These are phyloP conservation scores for Luperina nickerlii DNA, from an alignment of 2,888 invertebrate species.

Conservation along the genomic window DNA sequence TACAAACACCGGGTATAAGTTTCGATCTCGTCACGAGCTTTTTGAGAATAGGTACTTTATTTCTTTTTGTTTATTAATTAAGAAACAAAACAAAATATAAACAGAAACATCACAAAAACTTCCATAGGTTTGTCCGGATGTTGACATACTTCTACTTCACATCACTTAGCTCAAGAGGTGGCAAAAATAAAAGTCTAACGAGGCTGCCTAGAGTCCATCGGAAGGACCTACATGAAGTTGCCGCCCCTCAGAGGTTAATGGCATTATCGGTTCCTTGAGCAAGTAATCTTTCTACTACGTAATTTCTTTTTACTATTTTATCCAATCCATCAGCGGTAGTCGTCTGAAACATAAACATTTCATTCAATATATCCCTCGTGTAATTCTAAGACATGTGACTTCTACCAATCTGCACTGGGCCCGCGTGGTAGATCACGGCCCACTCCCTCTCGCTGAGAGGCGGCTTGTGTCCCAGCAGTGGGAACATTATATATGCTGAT, in stretches of 20 bases:
- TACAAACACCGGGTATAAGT: neutral
- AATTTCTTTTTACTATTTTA: slow-evolving; percentile 75
- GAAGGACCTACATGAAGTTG: no score
- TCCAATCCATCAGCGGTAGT: slow-evolving; percentile 80
- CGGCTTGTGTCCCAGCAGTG: no score
- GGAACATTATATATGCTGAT: no score
- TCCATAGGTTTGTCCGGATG: no score
- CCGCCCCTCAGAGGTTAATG: neutral
- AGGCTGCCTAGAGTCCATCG: neutral
- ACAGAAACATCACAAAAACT: no score
- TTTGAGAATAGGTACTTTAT: slow-evolving; percentile 1
- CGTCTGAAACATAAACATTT: slow-evolving; percentile 73
- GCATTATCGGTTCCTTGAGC: neutral
- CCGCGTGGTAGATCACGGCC: no score
- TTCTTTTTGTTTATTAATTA: no score
- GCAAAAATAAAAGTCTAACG: neutral
- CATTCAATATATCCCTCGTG: neutral
- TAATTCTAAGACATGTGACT: neutral
- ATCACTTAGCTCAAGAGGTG: neutral
- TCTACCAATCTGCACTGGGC: no score
- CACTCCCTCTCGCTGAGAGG: no score
- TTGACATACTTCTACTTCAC: no score
- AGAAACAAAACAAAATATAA: no score
- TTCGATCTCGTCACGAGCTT: neutral
- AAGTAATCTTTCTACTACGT: slow-evolving; percentile 70